Evolutionary conservation across 1,140 invertebrate species (phyloP).

Genomic region (Cyphomyrmex costatus): DNA sequence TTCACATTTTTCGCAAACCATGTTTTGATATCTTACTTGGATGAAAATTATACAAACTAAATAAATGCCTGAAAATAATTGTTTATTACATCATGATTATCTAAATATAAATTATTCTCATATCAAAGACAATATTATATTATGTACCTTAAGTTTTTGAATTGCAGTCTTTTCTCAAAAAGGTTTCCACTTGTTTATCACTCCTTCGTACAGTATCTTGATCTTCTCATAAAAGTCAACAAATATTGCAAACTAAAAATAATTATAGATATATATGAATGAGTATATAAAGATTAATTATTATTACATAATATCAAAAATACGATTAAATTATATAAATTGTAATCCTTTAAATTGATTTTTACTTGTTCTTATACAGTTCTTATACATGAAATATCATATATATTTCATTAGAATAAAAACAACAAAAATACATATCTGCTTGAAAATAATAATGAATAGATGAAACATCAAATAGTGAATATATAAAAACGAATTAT

Average conservation of each 20-base stretch:
- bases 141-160: neutral
- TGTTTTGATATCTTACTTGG: conserved; percentile 80
- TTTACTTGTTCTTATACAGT: neutral
- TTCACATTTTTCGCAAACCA: conserved; percentile 98
- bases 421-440: neutral
- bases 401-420: neutral
- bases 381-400: neutral
- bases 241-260: neutral
- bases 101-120: neutral
- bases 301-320: neutral
- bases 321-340: neutral
- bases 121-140: neutral
- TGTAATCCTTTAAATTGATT: neutral
- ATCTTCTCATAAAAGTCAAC: neutral
- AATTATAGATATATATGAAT: neutral
- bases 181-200: neutral
- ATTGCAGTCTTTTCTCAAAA: neutral
- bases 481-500: neutral
- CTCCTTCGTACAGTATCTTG: neutral
- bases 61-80: conserved; percentile 12
- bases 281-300: neutral
- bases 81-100: neutral
- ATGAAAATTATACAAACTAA: neutral
- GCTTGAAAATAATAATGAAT: neutral
- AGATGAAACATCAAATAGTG: neutral